Base-by-base conservation (phyloP, 2,888 invertebrate genomes). In the Lingula anatina region DNA sequence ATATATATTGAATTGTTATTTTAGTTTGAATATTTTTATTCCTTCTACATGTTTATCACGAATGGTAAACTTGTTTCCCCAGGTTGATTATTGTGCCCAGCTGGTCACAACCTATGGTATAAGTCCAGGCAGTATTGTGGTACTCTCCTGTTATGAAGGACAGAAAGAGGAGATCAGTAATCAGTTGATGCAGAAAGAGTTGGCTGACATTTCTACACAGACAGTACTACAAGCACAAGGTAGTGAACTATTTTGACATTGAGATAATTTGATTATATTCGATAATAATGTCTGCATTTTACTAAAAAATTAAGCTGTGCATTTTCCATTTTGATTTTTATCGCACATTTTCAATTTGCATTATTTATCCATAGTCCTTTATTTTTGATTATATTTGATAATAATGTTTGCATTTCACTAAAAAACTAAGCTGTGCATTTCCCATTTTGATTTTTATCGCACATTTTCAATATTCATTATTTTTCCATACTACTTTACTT, bases 61-160 rank as follows among this genome's bases (percentile, higher is more conserved):
- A n/a, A n/a, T n/a, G n/a, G n/a, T n/a, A n/a, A n/a, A n/a, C n/a
- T 42, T 12, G 46, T 50, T 5, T n/a, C n/a, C n/a, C n/a, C 53
- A 70, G 70, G 60, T 62, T 5, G 53, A 51, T 23, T 47, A 63
- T 20, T 66, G 63, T 5, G 51, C 52, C 39, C 50, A 56, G 5
- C 53, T 72, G 44, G 61, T 64, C 5, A 54, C 48, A 5, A 54
- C 56, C 18, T 60, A 64, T 40, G 52, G 53, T 21, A 59, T 66
- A 15, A 44, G 41, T 15, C 54, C 54, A 36, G 37, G 44, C 9
- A 56, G 57, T 46, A 55, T 73, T 21, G 62, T 59, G 18, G 57
- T 73, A 3, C 44, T 72, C 36, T 59, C 65, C 3, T 57, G 62
- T 27, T 68, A 68, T 37, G 47, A 55, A 26, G 66, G 66, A 25